These are phyloP conservation scores for Sepiola atlantica DNA, from an alignment of 2,888 invertebrate species.

Conservation along the genomic window DNA sequence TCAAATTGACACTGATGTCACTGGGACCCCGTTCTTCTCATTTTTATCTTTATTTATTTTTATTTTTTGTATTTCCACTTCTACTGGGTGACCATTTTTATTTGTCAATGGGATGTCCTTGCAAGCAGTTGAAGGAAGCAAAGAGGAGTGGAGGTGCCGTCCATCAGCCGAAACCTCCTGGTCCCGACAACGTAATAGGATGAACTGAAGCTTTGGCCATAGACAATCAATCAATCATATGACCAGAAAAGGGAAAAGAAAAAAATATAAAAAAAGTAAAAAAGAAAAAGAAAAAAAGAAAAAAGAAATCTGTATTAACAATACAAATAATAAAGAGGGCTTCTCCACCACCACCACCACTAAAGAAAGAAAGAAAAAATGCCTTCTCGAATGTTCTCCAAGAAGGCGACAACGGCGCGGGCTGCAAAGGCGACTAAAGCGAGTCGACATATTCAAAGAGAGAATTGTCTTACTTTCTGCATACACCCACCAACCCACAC, in stretches of 20 bases:
- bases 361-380: not conserved
- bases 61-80: not conserved
- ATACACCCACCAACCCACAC: no score
- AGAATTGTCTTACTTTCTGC: not conserved
- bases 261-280: not conserved
- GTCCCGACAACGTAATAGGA: not conserved
- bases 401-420: not conserved
- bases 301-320: not conserved
- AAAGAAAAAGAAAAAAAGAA: not conserved
- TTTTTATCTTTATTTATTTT: not conserved
- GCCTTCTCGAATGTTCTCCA: not conserved
- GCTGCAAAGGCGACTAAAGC: not conserved
- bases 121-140: not conserved
- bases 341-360: no score
- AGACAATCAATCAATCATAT: not conserved
- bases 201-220: not conserved
- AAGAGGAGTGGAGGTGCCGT: not conserved
- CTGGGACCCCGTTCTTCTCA: not conserved
- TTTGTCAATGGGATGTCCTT: not conserved
- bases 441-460: not conserved
- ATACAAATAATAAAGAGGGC: not conserved
- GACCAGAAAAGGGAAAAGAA: not conserved
- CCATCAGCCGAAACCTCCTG: slow-evolving; percentile 20
- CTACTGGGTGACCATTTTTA: not conserved
- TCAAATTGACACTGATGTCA: not conserved